Evolutionary conservation across 2,888 invertebrate genomes (phyloP).

Genomic region (Hirtodrosophila duncani): DNA sequence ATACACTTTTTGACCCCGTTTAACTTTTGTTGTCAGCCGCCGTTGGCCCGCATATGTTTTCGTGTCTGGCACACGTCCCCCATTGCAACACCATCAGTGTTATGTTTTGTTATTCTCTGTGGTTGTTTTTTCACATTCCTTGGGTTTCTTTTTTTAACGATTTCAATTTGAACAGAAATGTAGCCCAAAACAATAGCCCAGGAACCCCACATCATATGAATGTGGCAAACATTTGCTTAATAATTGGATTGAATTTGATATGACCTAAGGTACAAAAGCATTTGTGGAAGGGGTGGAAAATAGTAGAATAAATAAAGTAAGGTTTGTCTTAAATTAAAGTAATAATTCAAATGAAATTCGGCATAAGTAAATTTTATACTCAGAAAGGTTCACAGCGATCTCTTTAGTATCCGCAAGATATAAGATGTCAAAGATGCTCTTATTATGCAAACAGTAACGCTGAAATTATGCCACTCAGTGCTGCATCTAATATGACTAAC

Average conservation of each 20-base stretch:
- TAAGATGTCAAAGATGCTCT: too few relatives aligned
- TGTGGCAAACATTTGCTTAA: slow-evolving; percentile 14
- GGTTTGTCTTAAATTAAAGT: too few relatives aligned
- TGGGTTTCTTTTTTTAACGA: too few relatives aligned
- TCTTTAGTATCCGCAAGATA: too few relatives aligned
- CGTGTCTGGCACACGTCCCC: slow-evolving; percentile 30
- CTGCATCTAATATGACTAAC: too few relatives aligned
- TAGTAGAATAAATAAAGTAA: too few relatives aligned
- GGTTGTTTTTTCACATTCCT: slow-evolving; percentile 45
- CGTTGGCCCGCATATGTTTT: slow-evolving; percentile 57
- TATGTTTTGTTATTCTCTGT: slow-evolving; percentile 46
- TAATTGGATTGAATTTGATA: slow-evolving; percentile 23
- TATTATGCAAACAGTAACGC: too few relatives aligned
- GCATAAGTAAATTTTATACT: too few relatives aligned
- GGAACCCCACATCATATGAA: slow-evolving; percentile 3
- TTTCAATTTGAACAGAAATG: slow-evolving; percentile 35
- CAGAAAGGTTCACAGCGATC: too few relatives aligned
- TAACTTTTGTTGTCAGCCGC: slow-evolving; percentile 53
- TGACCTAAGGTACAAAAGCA: slow-evolving; percentile 12
- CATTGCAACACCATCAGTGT: slow-evolving; percentile 33
- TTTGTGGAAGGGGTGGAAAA: too few relatives aligned
- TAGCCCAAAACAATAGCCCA: slow-evolving; percentile 15
- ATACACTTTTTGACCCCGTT: slow-evolving; percentile 67
- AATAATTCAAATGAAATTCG: too few relatives aligned
- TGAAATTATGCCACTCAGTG: too few relatives aligned